Percentiles rank a stretch among this genome's conserved stretches.
Evolutionary conservation across 2,797 vertebrate genomes (phyloP).

Genomic region (Mormyrus hasselquistii): DNA sequence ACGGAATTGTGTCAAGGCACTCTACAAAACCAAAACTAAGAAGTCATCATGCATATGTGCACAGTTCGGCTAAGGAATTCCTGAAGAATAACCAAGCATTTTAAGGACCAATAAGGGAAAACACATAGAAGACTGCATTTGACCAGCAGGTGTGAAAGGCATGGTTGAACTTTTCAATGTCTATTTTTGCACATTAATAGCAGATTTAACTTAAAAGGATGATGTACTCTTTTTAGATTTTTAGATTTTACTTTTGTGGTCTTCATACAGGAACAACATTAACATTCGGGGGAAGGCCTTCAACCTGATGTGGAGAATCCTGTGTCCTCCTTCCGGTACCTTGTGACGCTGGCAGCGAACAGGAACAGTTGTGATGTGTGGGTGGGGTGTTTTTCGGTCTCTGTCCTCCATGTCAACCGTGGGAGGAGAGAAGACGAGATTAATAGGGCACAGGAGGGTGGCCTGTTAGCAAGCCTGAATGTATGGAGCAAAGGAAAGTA

Average conservation of each 20-base stretch:
- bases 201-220: neutral
- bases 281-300: neutral
- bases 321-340: neutral
- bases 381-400: neutral
- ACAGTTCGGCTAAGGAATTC: neutral
- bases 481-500: neutral
- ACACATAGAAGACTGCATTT: neutral
- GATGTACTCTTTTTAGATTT: neutral
- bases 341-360: neutral
- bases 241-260: neutral
- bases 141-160: neutral
- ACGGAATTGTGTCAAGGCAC: neutral
- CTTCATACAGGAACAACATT: neutral
- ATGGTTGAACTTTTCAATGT: neutral
- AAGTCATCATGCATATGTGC: neutral
- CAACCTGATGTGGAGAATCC: slow-evolving; percentile 8
- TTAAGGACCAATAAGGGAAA: neutral
- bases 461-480: neutral
- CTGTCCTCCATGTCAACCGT: neutral
- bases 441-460: neutral
- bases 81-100: neutral
- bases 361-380: slow-evolving; percentile 3
- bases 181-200: neutral
- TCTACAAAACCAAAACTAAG: neutral
- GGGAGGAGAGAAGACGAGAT: neutral